Conservation (phyloP, 2,797 vertebrate genomes). For the Phoxinus dragarum region DNA sequence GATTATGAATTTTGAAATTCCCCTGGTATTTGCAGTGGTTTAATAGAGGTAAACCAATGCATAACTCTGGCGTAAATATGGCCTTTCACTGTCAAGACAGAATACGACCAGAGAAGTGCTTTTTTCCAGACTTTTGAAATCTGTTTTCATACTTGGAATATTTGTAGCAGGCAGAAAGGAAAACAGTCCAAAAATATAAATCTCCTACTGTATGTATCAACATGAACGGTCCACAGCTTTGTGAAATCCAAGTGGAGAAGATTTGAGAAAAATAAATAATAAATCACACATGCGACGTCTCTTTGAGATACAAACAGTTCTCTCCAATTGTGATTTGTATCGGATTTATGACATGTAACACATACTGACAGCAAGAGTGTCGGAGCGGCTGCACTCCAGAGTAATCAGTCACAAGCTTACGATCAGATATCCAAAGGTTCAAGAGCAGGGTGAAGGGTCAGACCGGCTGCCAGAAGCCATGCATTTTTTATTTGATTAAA, state of each 20-base stretch:
- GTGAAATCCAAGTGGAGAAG: background rate
- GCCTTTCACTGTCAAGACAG: constrained; percentile 55
- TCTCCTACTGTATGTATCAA: background rate
- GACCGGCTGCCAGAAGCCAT: constrained; percentile 46
- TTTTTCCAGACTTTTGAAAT: background rate
- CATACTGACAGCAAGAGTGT: background rate
- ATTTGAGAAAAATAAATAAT: constrained; percentile 13
- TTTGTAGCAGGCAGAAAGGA: background rate
- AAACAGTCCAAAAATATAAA: background rate
- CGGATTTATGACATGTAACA: background rate
- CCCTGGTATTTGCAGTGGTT: constrained; percentile 72
- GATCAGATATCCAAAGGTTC: constrained; percentile 35
- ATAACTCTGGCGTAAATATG: constrained; percentile 68
- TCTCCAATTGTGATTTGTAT: background rate
- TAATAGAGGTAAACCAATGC: constrained; percentile 72
- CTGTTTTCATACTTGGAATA: background rate
- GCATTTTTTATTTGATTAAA: constrained; percentile 57
- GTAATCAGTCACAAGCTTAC: constrained; percentile 40
- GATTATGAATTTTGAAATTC: background rate
- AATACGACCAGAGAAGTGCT: constrained; percentile 5
- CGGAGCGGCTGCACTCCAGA: background rate
- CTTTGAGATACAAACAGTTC: background rate
- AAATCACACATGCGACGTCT: background rate
- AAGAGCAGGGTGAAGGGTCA: constrained; percentile 59
- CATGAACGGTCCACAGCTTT: background rate